Base-by-base conservation (phyloP, 1,140 invertebrate genomes). In the Leptoteleia sp. region DNA sequence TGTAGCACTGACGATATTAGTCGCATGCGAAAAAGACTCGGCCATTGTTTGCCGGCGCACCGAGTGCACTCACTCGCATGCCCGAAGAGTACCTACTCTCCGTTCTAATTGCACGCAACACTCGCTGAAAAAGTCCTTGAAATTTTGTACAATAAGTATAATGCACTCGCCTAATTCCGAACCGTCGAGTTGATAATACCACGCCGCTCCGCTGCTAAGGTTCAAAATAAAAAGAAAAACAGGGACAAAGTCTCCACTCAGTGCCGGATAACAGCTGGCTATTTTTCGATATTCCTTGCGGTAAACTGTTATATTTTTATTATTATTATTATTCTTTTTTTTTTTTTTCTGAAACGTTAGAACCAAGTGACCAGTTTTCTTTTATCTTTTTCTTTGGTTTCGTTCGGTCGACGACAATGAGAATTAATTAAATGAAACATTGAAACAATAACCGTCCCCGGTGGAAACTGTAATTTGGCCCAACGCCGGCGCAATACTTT, bases 11-110 rank as follows among this genome's bases (percentile, higher is more conserved):
- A 80, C 76, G 76, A 52, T 82, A 82, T 83, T 84, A 85, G 83
- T 84, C 80, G 73, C 82, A 80, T 82, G 82, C 76, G 82, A 83
- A 84, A 81, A 84, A 80, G 73, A 80, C 77, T 75, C 62, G 55
- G 62, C 75, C 67, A 85, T 85, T 85, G 85, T 85, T 85, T 67
- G 79, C 82, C 76, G 61, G 52, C 65, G 42, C 47, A 65, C 37
- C 42, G 64, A 73, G 68, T 52, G 61, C 62, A 61, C 59, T 47
- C 50, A 35, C 55, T 67, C 76, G 45, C 71, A 48, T 62, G 78
- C 47, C 55, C 31, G 47, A 48, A 11, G 48, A 67, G 57, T 16
- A 40, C 62, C 61, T 65, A 75, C 62, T 48, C 78, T 73, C 52
- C 59, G 61, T 71, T 62, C 73, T 86, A 85, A 86, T 86, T 85